phyloP scores from a whole-genome alignment of 2,797 vertebrate species.

The Prunella strophiata region DNA sequence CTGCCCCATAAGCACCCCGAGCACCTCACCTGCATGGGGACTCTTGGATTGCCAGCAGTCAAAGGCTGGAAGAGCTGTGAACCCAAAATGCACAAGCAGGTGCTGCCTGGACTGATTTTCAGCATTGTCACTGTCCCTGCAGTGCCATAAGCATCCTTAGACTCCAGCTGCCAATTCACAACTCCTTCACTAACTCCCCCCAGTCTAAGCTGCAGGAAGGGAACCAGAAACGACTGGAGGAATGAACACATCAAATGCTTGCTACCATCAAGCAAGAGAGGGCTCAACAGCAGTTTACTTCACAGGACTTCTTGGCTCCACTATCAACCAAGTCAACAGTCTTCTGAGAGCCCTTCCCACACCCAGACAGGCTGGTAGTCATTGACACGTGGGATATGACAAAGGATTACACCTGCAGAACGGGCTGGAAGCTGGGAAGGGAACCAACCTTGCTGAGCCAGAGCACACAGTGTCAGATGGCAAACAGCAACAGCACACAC shows the following conservation, averaged over 20 bases:
- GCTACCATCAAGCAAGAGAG: not conserved
- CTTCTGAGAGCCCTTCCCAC: not conserved
- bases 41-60: not conserved
- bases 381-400: too few species aligned
- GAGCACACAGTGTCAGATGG: not conserved
- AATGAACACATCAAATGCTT: rapidly evolving
- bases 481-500: not conserved
- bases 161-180: not conserved
- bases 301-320: not conserved
- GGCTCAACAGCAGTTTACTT: not conserved
- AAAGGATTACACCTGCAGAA: not conserved
- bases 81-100: not conserved
- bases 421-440: not conserved
- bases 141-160: not conserved
- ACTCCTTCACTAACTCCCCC: not conserved
- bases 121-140: not conserved
- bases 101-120: not conserved
- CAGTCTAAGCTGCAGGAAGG: not conserved
- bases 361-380: not conserved
- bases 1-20: not conserved
- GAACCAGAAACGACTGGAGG: not conserved
- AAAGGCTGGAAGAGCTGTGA: not conserved
- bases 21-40: not conserved
- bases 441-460: not conserved
- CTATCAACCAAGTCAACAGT: not conserved